Conservation (phyloP, 2,113 vertebrate genomes). For the Chelonoidis abingdonii region DNA sequence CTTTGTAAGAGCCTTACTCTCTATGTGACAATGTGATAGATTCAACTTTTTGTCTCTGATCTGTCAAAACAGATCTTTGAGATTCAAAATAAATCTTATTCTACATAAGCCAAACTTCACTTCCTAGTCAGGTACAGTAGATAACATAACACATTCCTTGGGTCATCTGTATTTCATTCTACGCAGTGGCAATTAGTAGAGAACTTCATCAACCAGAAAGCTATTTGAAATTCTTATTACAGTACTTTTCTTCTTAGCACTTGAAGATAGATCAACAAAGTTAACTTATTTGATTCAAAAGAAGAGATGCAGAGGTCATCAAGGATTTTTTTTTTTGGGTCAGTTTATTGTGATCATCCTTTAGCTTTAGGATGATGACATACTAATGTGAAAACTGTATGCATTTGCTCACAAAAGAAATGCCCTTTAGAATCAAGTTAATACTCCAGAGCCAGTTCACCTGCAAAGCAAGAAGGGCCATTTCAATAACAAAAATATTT, state of each 20-base stretch:
- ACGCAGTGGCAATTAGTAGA: not conserved
- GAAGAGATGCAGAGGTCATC: slow-evolving; percentile 6
- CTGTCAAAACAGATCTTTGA: not conserved
- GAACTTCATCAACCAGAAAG: not conserved
- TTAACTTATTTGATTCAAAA: slow-evolving; percentile 40
- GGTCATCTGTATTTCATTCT: not conserved
- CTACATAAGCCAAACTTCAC: not conserved
- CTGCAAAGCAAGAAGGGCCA: not conserved
- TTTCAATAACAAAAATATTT: not conserved
- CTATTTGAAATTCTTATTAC: slow-evolving; percentile 28
- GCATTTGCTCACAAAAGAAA: slow-evolving; percentile 38
- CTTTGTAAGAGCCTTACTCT: not conserved
- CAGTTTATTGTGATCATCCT: not conserved
- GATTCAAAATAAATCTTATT: not conserved
- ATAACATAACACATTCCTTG: not conserved
- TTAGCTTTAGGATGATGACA: slow-evolving; percentile 31
- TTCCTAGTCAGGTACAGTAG: not conserved
- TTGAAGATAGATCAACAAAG: slow-evolving; percentile 30
- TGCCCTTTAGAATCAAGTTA: slow-evolving; percentile 19
- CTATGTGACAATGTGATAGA: not conserved
- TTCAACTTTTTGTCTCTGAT: not conserved
- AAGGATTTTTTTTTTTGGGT: not conserved
- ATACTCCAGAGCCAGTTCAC: not conserved
- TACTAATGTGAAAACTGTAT: slow-evolving; percentile 22
- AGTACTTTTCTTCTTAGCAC: slow-evolving; percentile 2